A percentile compares a stretch with the other conserved stretches of the same genome.
Conservation (phyloP, 2,797 vertebrate species). For the Falco berigora region DNA sequence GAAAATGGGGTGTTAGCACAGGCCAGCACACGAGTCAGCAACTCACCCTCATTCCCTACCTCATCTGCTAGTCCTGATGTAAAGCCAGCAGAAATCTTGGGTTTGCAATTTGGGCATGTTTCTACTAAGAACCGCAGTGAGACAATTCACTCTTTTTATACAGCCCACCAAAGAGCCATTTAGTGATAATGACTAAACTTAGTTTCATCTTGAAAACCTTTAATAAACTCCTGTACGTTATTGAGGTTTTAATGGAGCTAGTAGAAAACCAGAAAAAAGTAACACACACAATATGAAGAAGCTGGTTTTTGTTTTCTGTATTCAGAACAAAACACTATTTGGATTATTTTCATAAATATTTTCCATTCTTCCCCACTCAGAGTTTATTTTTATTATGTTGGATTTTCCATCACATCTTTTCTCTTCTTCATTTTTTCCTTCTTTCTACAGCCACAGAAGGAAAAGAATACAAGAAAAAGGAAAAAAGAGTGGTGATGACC, state of each 20-base stretch:
- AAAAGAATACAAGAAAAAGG: not conserved
- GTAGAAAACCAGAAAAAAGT: not conserved
- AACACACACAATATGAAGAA: not conserved
- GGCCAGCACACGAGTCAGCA: not conserved
- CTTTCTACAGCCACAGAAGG: not conserved
- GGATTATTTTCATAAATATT: not conserved
- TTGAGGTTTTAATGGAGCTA: not conserved
- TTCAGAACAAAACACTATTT: not conserved
- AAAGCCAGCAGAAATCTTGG: not conserved
- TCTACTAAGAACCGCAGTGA: not conserved
- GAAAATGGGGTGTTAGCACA: not conserved
- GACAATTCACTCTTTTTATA: not conserved
- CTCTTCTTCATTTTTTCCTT: not conserved
- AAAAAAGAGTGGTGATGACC: not conserved
- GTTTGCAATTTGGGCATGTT: not conserved
- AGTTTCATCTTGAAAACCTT: conserved; percentile 16
- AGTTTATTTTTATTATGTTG: not conserved
- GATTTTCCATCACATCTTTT: not conserved
- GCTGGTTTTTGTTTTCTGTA: not conserved
- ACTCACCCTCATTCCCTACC: not conserved
- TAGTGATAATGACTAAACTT: conserved; percentile 13
- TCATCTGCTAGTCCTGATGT: not conserved
- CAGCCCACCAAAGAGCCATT: conserved; percentile 28
- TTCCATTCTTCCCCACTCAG: not conserved
- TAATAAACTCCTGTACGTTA: not conserved